Evolutionary conservation across 2,888 invertebrate genomes (phyloP).

Genomic region (Schizotus pectinicornis): DNA sequence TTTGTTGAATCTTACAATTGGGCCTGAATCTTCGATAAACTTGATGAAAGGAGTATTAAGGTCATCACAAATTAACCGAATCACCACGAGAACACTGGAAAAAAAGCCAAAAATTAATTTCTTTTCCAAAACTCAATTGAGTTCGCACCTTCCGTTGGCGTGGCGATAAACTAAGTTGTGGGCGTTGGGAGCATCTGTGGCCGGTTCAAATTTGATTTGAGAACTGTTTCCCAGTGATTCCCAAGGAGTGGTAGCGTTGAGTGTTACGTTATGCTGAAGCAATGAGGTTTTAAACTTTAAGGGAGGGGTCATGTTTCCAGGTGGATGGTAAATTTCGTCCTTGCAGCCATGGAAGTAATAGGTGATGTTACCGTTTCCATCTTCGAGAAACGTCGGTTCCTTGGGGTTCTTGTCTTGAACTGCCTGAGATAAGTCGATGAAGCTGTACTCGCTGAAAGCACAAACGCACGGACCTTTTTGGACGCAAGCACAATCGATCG

Average conservation of each 20-base stretch:
- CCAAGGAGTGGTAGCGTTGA: neutral
- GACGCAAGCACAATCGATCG: conserved; percentile 35
- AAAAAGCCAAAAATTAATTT: neutral
- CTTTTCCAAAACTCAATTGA: too few relatives aligned
- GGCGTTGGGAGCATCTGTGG: neutral
- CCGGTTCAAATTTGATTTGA: conserved; percentile 4
- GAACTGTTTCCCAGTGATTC: neutral
- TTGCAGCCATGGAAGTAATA: conserved; percentile 56
- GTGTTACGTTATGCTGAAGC: conserved; percentile 3
- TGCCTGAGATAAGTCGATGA: conserved; percentile 46
- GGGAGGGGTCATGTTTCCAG: too few relatives aligned
- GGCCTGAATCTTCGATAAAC: neutral
- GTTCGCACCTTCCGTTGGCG: too few relatives aligned
- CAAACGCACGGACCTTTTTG: conserved; percentile 49
- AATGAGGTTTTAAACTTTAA: conserved; percentile 11
- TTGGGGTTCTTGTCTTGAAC: conserved; percentile 26
- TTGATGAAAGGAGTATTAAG: neutral
- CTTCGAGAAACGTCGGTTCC: conserved; percentile 34
- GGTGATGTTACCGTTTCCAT: conserved; percentile 32
- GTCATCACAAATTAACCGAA: neutral
- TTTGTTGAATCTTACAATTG: neutral
- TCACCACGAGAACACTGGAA: conserved; percentile 22
- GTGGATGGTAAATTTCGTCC: conserved; percentile 31
- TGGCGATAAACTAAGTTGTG: too few relatives aligned
- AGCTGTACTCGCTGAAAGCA: conserved; percentile 46